A percentile compares a stretch with the other conserved stretches of the same genome.
Conservation (phyloP, 2,888 invertebrate species). For the Pasiphila rectangulata region DNA sequence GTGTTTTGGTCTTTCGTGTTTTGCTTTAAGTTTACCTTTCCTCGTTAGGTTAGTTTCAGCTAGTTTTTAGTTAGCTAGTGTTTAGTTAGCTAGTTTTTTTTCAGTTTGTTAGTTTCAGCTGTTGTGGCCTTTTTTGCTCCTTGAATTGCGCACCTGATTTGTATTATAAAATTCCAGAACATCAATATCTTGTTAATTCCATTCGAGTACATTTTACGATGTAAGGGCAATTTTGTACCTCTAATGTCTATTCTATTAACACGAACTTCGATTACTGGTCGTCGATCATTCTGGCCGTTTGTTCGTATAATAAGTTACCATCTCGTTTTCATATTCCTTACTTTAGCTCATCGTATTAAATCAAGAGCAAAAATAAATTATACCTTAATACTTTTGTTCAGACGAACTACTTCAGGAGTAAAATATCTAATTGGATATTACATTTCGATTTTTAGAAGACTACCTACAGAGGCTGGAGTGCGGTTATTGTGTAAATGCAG, state of each 20-base stretch:
- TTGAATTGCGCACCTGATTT: constrained; percentile 12
- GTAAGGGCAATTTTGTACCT: background rate
- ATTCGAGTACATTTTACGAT: constrained; percentile 1
- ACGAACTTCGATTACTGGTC: constrained; percentile 2
- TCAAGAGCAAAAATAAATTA: too few species aligned
- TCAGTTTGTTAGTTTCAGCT: constrained; percentile 1
- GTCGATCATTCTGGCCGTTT: background rate
- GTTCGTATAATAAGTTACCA: background rate
- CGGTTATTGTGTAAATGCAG: too few species aligned
- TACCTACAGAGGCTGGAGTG: too few species aligned
- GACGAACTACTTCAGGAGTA: too few species aligned
- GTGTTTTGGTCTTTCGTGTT: constrained; percentile 1
- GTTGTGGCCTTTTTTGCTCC: constrained; percentile 5
- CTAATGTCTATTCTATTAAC: background rate
- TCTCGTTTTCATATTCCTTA: background rate
- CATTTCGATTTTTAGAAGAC: too few species aligned
- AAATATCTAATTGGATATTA: too few species aligned
- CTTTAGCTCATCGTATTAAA: too few species aligned
- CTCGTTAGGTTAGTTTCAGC: background rate
- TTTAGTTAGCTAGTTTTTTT: too few species aligned
- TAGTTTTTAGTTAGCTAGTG: too few species aligned
- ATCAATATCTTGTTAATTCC: constrained; percentile 2
- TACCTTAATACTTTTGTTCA: too few species aligned
- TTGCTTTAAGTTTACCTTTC: constrained; percentile 8
- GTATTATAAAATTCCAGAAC: constrained; percentile 3